These are phyloP conservation scores for Varanus komodoensis DNA, from an alignment of 2,113 vertebrate genomes.

Conservation along the genomic window DNA sequence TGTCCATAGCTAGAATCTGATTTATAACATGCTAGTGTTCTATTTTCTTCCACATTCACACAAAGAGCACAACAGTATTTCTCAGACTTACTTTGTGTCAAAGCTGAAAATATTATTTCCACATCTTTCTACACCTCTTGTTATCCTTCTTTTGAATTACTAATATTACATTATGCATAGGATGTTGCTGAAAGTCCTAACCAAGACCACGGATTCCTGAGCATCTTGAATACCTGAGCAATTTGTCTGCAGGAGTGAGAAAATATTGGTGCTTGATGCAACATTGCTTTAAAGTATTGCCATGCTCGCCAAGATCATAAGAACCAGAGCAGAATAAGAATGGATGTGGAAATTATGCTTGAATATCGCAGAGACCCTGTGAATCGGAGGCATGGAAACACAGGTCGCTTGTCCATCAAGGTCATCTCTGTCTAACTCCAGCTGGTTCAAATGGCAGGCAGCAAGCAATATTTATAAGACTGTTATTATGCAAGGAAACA, in stretches of 20 bases:
- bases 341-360: slow-evolving; percentile 6
- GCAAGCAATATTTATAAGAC: slow-evolving; percentile 27
- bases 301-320: slow-evolving; percentile 20
- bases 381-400: slow-evolving; percentile 6
- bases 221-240: slow-evolving; percentile 21
- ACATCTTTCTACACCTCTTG: neutral
- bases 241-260: neutral
- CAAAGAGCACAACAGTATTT: neutral
- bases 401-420: slow-evolving; percentile 1
- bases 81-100: neutral
- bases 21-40: neutral
- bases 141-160: neutral
- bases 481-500: neutral
- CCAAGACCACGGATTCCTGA: slow-evolving; percentile 24
- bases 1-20: neutral
- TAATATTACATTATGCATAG: too few relatives aligned
- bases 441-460: slow-evolving; percentile 8
- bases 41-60: neutral
- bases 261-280: neutral
- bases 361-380: neutral
- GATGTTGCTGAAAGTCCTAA: neutral
- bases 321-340: neutral
- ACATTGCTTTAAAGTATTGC: neutral
- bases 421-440: slow-evolving; percentile 36
- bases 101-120: neutral